Conservation (phyloP, 2,113 vertebrate genomes). For the Tupaia chinensis region DNA sequence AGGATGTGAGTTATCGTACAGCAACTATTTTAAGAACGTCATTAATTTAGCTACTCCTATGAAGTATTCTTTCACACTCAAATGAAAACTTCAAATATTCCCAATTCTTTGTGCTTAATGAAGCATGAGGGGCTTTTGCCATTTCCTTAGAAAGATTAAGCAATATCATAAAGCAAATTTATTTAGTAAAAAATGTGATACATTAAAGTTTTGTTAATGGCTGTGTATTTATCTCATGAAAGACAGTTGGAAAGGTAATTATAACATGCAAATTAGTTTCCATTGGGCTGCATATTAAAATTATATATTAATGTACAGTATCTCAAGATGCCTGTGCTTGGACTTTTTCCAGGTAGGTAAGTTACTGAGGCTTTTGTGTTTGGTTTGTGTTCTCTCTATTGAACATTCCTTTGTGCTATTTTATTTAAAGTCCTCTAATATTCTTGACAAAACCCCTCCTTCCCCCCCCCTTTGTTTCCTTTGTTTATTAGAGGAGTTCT, state of each 20-base stretch:
- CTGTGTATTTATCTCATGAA: conserved; percentile 83
- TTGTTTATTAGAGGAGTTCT: background rate
- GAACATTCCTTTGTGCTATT: conserved; percentile 2
- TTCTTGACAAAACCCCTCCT: background rate
- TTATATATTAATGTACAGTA: conserved; percentile 65
- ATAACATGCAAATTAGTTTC: conserved; percentile 86
- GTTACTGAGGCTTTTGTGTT: conserved; percentile 52
- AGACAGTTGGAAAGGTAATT: conserved; percentile 85
- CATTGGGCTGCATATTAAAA: conserved; percentile 79
- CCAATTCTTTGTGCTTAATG: conserved; percentile 80
- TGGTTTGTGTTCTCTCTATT: background rate
- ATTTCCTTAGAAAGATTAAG: conserved; percentile 68
- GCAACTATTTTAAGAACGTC: conserved; percentile 66
- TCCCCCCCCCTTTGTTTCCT: background rate
- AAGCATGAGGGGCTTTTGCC: conserved; percentile 69
- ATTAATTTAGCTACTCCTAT: conserved; percentile 75
- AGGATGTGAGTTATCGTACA: background rate
- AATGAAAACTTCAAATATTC: conserved; percentile 72
- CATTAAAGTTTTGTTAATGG: conserved; percentile 82
- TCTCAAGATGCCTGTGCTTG: conserved; percentile 17
- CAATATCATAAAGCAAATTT: conserved; percentile 80
- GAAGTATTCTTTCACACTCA: conserved; percentile 65
- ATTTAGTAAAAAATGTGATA: conserved; percentile 81
- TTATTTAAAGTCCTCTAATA: conserved; percentile 37
- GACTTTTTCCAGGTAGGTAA: conserved; percentile 45